These are phyloP conservation scores for Parauchenoglanis punctatus DNA, from an alignment of 2,797 vertebrate genomes.

Conservation along the genomic window DNA sequence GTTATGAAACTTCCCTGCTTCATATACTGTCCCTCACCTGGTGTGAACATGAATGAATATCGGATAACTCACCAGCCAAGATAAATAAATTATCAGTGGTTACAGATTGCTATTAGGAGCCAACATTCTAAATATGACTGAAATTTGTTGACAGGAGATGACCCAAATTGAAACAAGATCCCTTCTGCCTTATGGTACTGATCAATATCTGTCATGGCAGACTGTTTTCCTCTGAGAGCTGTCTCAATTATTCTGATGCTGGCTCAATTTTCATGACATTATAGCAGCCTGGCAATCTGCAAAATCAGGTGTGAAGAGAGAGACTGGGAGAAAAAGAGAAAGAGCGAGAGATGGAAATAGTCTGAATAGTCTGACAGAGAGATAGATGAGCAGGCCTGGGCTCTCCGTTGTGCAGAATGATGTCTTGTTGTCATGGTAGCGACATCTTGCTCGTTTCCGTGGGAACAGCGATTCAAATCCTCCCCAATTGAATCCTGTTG, in stretches of 20 bases:
- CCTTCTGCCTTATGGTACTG: constrained; percentile 46
- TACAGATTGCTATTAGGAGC: constrained; percentile 45
- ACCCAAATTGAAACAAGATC: constrained; percentile 49
- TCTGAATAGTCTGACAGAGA: constrained; percentile 42
- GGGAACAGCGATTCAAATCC: constrained; percentile 68
- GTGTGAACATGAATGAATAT: not conserved
- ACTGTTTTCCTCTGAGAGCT: constrained; percentile 47
- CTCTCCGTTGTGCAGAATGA: constrained; percentile 69
- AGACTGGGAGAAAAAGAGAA: constrained; percentile 25
- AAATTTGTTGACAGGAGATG: constrained; percentile 37
- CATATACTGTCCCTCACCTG: constrained; percentile 4
- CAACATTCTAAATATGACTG: constrained; percentile 10
- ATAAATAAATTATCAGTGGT: constrained; percentile 39
- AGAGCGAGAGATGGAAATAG: constrained; percentile 34
- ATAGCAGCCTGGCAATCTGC: constrained; percentile 53
- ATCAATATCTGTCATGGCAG: constrained; percentile 50
- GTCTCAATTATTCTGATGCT: constrained; percentile 54
- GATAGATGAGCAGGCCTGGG: constrained; percentile 46
- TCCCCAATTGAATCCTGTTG: constrained; percentile 75
- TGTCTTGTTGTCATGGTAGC: constrained; percentile 80
- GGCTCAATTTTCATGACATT: constrained; percentile 55
- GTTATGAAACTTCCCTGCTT: not conserved
- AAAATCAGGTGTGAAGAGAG: constrained; percentile 39
- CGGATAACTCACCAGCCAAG: constrained; percentile 23
- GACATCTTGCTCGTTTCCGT: constrained; percentile 76